phyloP scores from a whole-genome alignment of 2,888 invertebrate genomes.

The Acrobasis suavella region DNA sequence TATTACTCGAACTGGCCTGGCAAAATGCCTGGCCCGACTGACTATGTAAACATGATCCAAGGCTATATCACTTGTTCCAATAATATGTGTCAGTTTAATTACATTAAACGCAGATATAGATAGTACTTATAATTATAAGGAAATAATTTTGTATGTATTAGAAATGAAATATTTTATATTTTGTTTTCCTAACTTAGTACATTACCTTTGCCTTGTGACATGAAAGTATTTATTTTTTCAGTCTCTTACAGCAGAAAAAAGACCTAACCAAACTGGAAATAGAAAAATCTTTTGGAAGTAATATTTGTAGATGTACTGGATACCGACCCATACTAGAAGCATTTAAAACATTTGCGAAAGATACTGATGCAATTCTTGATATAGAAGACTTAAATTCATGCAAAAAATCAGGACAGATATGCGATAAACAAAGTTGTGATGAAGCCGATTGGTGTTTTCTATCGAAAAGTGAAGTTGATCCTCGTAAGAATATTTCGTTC shows the following conservation, averaged over 20 bases:
- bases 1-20: no score
- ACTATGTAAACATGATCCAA: no score
- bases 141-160: no score
- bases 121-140: no score
- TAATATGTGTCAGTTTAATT: background rate
- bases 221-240: slow-evolving; percentile 29
- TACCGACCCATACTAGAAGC: slow-evolving; percentile 90
- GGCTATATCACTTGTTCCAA: background rate
- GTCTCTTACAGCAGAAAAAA: slow-evolving; percentile 41
- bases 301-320: slow-evolving; percentile 91
- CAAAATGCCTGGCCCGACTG: no score
- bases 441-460: slow-evolving; percentile 50
- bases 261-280: slow-evolving; percentile 84
- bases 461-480: slow-evolving; percentile 33
- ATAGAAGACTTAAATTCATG: slow-evolving; percentile 49
- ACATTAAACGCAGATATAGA: no score
- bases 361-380: slow-evolving; percentile 76
- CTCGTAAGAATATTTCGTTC: slow-evolving; percentile 54
- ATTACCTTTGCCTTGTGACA: no score
- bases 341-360: slow-evolving; percentile 88
- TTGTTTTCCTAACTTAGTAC: no score
- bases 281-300: slow-evolving; percentile 88
- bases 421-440: slow-evolving; percentile 31
- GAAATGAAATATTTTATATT: no score
- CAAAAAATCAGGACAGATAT: slow-evolving; percentile 35